Percentiles rank a stretch among this genome's conserved stretches.
These are phyloP conservation scores for Leucoraja ocellata DNA, from an alignment of 2,797 vertebrate species.

Conservation along the genomic window DNA sequence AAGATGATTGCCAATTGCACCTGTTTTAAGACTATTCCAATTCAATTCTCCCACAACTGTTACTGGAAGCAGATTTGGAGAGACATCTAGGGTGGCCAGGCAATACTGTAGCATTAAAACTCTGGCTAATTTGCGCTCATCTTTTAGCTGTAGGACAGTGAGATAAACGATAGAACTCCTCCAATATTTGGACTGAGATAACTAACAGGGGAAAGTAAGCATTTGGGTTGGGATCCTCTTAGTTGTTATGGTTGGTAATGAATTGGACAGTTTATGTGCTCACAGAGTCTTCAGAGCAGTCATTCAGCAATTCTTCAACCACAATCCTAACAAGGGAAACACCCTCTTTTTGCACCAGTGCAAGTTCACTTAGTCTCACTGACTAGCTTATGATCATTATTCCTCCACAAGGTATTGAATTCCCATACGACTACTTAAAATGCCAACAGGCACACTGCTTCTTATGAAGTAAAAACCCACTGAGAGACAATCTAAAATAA, in stretches of 20 bases:
- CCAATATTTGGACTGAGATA: not conserved
- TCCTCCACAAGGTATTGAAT: conserved; percentile 7
- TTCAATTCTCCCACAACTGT: not conserved
- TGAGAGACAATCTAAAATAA: not conserved
- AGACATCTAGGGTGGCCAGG: not conserved
- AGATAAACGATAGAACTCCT: not conserved
- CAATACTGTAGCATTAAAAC: not conserved
- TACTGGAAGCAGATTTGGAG: not conserved
- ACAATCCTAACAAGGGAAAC: not conserved
- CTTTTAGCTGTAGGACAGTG: not conserved
- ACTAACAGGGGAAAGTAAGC: not conserved
- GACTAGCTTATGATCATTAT: not conserved
- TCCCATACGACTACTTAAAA: not conserved
- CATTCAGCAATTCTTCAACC: not conserved
- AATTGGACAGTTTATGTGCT: not conserved
- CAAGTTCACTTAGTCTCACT: not conserved
- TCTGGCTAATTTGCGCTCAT: not conserved
- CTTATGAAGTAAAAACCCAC: not conserved
- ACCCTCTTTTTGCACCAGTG: too few relatives aligned
- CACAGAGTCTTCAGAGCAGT: not conserved
- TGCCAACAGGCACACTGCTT: not conserved
- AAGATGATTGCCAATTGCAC: not conserved
- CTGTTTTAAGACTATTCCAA: not conserved
- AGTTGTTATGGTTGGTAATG: not conserved
- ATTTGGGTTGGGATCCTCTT: not conserved